phyloP scores from a whole-genome alignment of 2,113 vertebrate species.

The Rattus norvegicus region DNA sequence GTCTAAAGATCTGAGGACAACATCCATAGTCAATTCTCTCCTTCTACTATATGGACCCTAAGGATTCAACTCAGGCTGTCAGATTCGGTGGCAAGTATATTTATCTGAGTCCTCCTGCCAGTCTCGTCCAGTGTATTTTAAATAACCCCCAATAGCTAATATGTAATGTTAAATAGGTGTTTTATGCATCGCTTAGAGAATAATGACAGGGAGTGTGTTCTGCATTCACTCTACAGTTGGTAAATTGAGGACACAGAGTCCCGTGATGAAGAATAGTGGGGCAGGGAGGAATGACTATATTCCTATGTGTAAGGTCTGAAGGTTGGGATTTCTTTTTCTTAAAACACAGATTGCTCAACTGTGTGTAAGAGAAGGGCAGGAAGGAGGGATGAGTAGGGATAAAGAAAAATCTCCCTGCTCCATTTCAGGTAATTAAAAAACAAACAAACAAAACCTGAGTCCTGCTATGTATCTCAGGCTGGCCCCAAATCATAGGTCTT shows the following conservation, averaged over 20 bases:
- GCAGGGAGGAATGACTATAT: neutral
- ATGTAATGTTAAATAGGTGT: neutral
- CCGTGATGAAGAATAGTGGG: rapidly evolving
- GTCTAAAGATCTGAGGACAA: neutral
- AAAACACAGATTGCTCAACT: constrained; percentile 25
- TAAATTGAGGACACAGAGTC: neutral
- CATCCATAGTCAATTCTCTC: neutral
- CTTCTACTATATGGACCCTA: neutral
- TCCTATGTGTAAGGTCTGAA: neutral
- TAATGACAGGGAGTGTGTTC: neutral
- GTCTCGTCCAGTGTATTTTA: neutral
- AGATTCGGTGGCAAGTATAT: neutral
- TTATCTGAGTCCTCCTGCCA: neutral
- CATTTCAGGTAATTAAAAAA: neutral
- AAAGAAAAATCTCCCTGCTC: neutral
- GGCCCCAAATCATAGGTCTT: neutral
- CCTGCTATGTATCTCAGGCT: neutral
- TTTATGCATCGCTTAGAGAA: neutral
- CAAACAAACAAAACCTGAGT: neutral
- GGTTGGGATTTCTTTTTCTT: neutral
- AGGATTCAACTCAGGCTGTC: neutral
- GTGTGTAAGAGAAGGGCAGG: neutral
- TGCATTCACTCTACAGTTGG: neutral
- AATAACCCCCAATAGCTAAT: neutral
- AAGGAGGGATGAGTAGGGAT: neutral